A percentile compares a stretch with the other conserved stretches of the same genome.
Evolutionary conservation across 2,888 invertebrate genomes (phyloP).

Genomic region (Drosophila mimetica): DNA sequence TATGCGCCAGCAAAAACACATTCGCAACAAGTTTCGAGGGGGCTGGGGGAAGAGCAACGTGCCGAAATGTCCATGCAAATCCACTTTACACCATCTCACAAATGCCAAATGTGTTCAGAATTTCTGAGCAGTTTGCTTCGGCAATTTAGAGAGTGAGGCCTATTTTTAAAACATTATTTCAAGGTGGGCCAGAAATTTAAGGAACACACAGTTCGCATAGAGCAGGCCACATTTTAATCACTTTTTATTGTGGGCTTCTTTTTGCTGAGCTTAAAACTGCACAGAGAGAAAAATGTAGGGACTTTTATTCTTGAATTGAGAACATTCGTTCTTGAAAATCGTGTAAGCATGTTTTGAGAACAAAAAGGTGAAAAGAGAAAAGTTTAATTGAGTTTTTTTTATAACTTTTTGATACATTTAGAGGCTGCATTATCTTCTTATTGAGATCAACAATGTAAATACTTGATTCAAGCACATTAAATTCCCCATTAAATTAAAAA

Average conservation of each 20-base stretch:
- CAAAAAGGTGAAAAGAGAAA: no score
- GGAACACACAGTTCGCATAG: no score
- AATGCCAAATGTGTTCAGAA: conserved; percentile 30
- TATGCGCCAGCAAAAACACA: conserved; percentile 41
- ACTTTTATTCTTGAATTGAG: no score
- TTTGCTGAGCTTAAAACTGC: not conserved
- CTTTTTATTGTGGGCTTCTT: not conserved
- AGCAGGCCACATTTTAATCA: conserved; percentile 1
- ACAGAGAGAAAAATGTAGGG: no score
- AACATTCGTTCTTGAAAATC: no score
- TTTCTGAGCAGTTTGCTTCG: conserved; percentile 17
- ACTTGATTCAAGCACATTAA: no score
- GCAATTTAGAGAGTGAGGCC: conserved; percentile 4
- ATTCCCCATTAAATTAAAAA: no score
- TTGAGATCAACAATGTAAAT: no score
- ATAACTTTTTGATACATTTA: no score
- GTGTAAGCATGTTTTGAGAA: no score
- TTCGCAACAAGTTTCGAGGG: conserved; percentile 7
- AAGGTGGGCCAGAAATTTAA: conserved; percentile 9
- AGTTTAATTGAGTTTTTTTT: no score
- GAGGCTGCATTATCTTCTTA: no score
- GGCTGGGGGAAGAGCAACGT: not conserved
- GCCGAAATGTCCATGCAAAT: conserved; percentile 35
- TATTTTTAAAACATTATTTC: conserved; percentile 21
- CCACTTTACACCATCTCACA: conserved; percentile 43